Percentiles rank a stretch among this genome's conserved stretches.
Evolutionary conservation across 1,140 invertebrate genomes (phyloP).

Genomic region (Nomia melanderi): DNA sequence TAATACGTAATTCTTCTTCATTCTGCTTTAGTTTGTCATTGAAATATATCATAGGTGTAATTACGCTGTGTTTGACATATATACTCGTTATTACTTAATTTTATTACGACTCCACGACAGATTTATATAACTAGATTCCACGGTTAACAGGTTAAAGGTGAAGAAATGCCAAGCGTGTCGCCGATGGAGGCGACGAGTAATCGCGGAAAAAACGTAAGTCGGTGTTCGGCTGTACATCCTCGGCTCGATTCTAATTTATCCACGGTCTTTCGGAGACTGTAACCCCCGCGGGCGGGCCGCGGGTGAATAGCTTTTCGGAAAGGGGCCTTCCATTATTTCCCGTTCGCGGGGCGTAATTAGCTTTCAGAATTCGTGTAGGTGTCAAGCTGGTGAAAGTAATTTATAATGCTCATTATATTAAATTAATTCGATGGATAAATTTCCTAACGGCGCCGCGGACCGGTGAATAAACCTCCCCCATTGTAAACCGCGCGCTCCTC

Average conservation of each 20-base stretch:
- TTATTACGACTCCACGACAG: no score
- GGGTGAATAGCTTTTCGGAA: neutral
- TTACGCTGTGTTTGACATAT: no score
- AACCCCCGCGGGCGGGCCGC: neutral
- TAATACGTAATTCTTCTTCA: no score
- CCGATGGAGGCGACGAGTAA: no score
- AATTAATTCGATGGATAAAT: conserved; percentile 40
- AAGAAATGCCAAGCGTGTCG: no score
- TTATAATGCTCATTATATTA: conserved; percentile 38
- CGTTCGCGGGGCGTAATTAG: conserved; percentile 30
- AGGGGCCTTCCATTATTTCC: conserved; percentile 21
- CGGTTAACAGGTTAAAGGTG: no score
- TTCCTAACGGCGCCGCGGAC: neutral
- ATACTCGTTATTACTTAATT: no score
- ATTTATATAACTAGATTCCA: no score
- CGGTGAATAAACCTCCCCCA: conserved; percentile 21
- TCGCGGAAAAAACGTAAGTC: no score
- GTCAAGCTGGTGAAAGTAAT: conserved; percentile 29
- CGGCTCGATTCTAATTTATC: conserved; percentile 53
- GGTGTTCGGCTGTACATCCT: no score
- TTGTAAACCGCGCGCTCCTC: neutral
- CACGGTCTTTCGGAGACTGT: neutral
- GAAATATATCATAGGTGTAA: no score
- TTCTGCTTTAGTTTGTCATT: no score
- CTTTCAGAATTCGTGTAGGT: conserved; percentile 36